Evolutionary conservation across 2,113 vertebrate species (phyloP).

Genomic region (Pluvianellus socialis): DNA sequence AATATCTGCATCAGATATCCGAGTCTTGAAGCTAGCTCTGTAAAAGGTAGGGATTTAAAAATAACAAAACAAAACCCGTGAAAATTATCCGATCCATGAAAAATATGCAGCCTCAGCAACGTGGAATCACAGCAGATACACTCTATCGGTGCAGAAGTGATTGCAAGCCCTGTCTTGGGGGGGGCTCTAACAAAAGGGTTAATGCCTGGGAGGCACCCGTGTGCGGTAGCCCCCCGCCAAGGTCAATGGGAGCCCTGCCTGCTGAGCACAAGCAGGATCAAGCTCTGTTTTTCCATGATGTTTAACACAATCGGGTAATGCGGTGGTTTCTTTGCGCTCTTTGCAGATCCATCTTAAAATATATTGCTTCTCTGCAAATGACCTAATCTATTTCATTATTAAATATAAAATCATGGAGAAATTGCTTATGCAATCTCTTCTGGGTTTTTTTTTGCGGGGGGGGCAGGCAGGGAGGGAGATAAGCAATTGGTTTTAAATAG

Average conservation of each 20-base stretch:
- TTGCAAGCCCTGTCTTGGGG: background rate
- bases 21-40: background rate
- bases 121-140: conserved; percentile 11
- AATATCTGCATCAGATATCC: background rate
- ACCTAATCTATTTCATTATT: background rate
- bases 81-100: conserved; percentile 64
- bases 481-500: conserved; percentile 31
- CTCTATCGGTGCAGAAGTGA: background rate
- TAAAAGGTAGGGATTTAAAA: conserved; percentile 55
- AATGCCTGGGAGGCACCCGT: background rate
- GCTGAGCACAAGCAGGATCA: conserved; percentile 1
- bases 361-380: background rate
- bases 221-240: background rate
- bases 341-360: background rate
- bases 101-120: conserved; percentile 66
- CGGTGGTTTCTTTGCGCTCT: background rate
- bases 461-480: background rate
- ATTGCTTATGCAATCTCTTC: conserved; percentile 16
- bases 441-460: background rate
- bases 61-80: conserved; percentile 36
- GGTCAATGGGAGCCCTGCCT: conserved; percentile 51
- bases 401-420: background rate
- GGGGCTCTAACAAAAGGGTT: conserved; percentile 48
- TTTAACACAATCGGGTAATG: conserved; percentile 55
- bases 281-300: conserved; percentile 39